Evolutionary conservation across 2,888 invertebrate species (phyloP).

Genomic region (Diabrotica balteata): DNA sequence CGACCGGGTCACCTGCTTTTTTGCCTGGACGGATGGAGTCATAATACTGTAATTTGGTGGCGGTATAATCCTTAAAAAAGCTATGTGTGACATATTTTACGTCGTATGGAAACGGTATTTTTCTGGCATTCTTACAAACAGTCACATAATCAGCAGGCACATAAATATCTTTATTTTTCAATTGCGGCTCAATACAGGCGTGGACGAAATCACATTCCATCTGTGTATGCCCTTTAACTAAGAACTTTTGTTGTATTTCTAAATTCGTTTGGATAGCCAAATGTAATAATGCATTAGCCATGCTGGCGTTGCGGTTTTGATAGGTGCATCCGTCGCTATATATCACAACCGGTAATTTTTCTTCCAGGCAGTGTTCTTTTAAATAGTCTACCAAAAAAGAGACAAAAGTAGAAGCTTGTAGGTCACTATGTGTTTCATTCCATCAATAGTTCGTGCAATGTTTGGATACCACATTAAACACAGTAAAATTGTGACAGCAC

Average conservation of each 20-base stretch:
- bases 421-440: background rate
- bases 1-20: too few species aligned
- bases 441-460: background rate
- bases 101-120: too few species aligned
- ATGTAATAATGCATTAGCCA: background rate
- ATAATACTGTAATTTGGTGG: too few species aligned
- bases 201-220: background rate
- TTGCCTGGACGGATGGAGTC: too few species aligned
- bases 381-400: background rate
- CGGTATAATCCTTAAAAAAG: too few species aligned
- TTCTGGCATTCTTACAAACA: too few species aligned
- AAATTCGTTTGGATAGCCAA: background rate
- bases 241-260: constrained; percentile 3
- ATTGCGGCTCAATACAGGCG: too few species aligned
- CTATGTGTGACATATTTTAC: too few species aligned
- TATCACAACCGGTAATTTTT: background rate
- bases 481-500: too few species aligned
- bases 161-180: too few species aligned
- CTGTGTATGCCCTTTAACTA: background rate
- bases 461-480: too few species aligned
- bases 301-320: background rate
- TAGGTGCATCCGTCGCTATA: background rate
- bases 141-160: too few species aligned
- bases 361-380: background rate
- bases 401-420: background rate